Base-by-base conservation (phyloP, 2,888 invertebrate species). In the Lobophora halterata region DNA sequence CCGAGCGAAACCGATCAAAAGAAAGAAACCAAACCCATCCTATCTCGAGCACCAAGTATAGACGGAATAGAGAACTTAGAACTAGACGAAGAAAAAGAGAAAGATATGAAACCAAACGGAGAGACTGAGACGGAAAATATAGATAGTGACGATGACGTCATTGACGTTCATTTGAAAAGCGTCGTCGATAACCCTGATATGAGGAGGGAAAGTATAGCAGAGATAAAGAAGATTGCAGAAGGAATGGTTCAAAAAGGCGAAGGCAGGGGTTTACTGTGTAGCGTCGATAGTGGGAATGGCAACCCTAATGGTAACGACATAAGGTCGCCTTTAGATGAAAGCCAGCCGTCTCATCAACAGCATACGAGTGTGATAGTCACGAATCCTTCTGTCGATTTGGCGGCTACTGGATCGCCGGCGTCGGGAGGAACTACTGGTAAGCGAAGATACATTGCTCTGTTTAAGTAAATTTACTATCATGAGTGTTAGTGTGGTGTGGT, bases 361-460 rank as follows among this genome's bases (percentile, higher is more conserved):
- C 88, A 87, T 44, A 90, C 91, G 3, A 91, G 92, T 52, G 93
- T 93, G 1, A 92, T 93, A 44, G 89, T 93, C 4, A 93, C 93
- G 0, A 91, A 93, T 60, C 92, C 93, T 0, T 93, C 93, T 1
- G 89, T 93, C 3, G 93, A 93, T 70, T 80, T 92, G 21, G 87
- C 65, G 2, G 81, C 88, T 37, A 76, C 78, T 7, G 80, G 78
- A 0, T 88, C 88, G 0, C 88, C 88, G 5, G 85, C 66, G 3
- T 87, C 86, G 17, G 77, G 76, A 8, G 85, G 78, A 7, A 82
- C 73, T 19, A 83, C 83, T 43, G 87, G 87, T 88, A 58, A 60
- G 13, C n/a, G n/a, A n/a, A 50, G 26, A 28, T 19, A 12, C 9
- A 30, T 25, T 14, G 13, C 31, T 13, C 26, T 30, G 21, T 10